Conservation (phyloP, 2,113 vertebrate species). For the Stomatorhinus ivindoensis region DNA sequence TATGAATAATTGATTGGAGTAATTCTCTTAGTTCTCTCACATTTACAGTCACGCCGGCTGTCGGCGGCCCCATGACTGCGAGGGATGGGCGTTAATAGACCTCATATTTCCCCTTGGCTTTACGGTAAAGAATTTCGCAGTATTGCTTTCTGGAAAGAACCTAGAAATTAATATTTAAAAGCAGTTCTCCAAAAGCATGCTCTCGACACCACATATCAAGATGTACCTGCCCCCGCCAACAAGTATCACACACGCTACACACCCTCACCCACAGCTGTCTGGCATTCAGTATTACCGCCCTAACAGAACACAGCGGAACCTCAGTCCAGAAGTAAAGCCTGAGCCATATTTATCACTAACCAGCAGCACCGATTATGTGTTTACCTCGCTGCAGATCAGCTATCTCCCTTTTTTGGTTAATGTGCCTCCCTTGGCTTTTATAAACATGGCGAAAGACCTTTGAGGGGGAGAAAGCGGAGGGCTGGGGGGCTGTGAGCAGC, state of each 20-base stretch:
- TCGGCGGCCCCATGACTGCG: not conserved
- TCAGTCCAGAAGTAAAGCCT: conserved; percentile 21
- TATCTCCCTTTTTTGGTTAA: not conserved
- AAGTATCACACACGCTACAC: not conserved
- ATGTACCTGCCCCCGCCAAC: not conserved
- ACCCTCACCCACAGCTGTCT: not conserved
- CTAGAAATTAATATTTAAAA: conserved; percentile 1
- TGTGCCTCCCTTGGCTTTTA: conserved; percentile 49
- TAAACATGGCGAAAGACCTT: conserved; percentile 42
- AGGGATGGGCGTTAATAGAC: not conserved
- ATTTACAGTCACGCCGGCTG: not conserved
- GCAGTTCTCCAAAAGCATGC: not conserved
- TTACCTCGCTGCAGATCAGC: not conserved
- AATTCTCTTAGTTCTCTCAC: conserved; percentile 2
- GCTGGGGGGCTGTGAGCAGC: conserved; percentile 23
- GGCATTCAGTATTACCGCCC: conserved; percentile 20
- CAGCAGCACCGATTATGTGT: not conserved
- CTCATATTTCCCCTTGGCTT: not conserved
- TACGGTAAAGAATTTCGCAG: not conserved
- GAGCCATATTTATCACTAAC: conserved; percentile 22
- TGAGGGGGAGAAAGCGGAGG: conserved; percentile 60
- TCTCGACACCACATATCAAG: not conserved
- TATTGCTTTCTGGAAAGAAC: not conserved
- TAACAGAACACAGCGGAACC: conserved; percentile 8
- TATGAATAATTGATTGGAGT: conserved; percentile 6